A percentile compares a stretch with the other conserved stretches of the same genome.
phyloP scores from a whole-genome alignment of 2,888 invertebrate species.

The Lordiphosa fenestrarum region DNA sequence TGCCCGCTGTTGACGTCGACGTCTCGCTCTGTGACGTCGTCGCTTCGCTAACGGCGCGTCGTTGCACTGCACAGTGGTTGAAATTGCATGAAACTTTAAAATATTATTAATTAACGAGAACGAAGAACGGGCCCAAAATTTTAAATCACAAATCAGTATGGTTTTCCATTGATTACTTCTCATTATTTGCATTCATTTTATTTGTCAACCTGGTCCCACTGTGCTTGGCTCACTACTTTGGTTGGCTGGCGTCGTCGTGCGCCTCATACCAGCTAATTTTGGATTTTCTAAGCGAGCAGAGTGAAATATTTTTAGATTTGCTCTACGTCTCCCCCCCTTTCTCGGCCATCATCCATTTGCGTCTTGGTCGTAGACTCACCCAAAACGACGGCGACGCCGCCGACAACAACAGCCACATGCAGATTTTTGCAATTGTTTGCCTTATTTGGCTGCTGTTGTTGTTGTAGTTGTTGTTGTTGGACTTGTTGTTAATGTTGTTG shows the following conservation, averaged over 20 bases:
- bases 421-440: conserved; percentile 74
- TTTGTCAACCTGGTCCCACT: conserved; percentile 19
- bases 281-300: conserved; percentile 68
- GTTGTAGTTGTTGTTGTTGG: conserved; percentile 30
- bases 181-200: not conserved
- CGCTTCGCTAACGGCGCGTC: conserved; percentile 19
- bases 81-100: no score
- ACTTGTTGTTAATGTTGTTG: conserved; percentile 23
- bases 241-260: conserved; percentile 31
- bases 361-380: not conserved
- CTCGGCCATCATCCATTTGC: not conserved
- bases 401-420: conserved; percentile 50
- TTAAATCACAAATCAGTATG: no score
- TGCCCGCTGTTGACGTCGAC: conserved; percentile 46
- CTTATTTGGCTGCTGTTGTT: conserved; percentile 60
- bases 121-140: no score
- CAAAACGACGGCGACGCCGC: conserved; percentile 5
- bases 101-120: no score
- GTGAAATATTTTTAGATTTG: conserved; percentile 64
- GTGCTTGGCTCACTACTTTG: conserved; percentile 22
- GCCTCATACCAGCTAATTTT: conserved; percentile 60
- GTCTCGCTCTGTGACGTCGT: conserved; percentile 49
- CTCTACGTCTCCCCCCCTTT: conserved; percentile 16
- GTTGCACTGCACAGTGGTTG: conserved; percentile 28
- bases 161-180: no score